These are phyloP conservation scores for Bathynomus jamesi DNA, from an alignment of 1,140 invertebrate genomes.

Conservation along the genomic window DNA sequence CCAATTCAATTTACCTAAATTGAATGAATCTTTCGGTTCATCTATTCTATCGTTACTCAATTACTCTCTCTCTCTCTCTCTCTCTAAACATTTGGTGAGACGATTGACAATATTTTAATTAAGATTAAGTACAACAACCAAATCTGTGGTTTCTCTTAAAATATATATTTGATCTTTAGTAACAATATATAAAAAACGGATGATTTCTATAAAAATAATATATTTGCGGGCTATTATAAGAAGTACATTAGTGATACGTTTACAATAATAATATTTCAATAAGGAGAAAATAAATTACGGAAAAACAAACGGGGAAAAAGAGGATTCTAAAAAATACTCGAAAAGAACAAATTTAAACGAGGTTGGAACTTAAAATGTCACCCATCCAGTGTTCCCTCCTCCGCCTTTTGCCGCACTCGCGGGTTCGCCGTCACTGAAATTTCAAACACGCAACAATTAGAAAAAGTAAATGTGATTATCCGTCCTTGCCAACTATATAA, in stretches of 20 bases:
- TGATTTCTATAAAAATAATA: conserved; percentile 4
- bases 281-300: background rate
- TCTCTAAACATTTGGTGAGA: no score
- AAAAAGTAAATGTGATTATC: background rate
- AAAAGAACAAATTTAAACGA: background rate
- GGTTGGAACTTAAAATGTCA: background rate
- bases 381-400: background rate
- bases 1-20: no score
- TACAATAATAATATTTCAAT: background rate
- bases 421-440: background rate
- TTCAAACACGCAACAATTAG: background rate
- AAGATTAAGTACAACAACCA: no score
- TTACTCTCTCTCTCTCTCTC: no score
- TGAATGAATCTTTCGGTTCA: no score
- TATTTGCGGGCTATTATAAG: background rate
- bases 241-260: background rate
- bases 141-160: no score
- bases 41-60: no score
- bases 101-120: no score
- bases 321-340: background rate
- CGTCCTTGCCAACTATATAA: background rate
- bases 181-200: background rate
- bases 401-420: background rate
- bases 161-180: no score
- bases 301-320: background rate